Evolutionary conservation across 2,888 invertebrate species (phyloP).

Genomic region (Tipula unca): DNA sequence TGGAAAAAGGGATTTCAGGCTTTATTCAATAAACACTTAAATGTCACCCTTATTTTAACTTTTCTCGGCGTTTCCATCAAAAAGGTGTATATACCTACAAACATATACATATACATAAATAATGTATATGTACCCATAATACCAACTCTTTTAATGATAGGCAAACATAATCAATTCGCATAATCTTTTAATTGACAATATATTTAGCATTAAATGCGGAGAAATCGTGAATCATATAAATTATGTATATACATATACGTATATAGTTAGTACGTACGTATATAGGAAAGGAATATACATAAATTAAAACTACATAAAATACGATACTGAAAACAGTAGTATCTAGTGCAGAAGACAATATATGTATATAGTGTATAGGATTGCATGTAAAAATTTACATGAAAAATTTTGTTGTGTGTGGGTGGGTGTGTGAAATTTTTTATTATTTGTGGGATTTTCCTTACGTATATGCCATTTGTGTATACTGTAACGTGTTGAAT

Average conservation of each 20-base stretch:
- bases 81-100: neutral
- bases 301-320: neutral
- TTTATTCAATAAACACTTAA: neutral
- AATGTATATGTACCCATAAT: neutral
- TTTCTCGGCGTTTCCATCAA: neutral
- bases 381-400: neutral
- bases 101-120: neutral
- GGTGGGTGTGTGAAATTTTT: neutral
- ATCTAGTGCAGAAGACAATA: neutral
- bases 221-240: neutral
- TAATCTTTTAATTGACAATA: slow-evolving; percentile 14
- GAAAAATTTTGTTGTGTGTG: neutral
- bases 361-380: no score
- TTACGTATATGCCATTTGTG: neutral
- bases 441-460: neutral
- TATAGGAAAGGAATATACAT: neutral
- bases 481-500: neutral
- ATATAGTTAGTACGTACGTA: neutral
- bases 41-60: neutral
- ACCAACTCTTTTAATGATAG: neutral
- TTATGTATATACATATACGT: neutral
- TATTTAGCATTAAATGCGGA: neutral
- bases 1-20: neutral
- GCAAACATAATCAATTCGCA: neutral
- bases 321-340: neutral